Evolutionary conservation across 2,113 vertebrate species (phyloP), one percentile per base, ranked within the genome.

Genomic region (Psilopsiagon aymara): DNA sequence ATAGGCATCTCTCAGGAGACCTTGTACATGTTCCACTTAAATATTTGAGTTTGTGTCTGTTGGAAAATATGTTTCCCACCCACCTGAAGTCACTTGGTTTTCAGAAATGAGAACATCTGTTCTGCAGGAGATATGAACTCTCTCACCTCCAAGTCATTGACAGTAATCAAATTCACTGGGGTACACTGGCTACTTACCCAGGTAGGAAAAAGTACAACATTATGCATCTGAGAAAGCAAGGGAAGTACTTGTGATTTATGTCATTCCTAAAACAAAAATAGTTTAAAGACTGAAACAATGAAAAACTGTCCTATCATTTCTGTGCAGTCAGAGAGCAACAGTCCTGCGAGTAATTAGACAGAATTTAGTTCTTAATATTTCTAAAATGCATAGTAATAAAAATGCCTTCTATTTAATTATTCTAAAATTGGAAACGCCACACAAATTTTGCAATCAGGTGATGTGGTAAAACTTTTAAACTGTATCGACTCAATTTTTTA

Each of bases 1-100:
- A 90, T 27, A 88, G 97, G 79, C 13, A 57, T 66, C 39, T 94
- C 89, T 74, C 96, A 80, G 62, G 52, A 85, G 76, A 55, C 23
- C 10, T 1, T 77, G 33, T 63, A 53, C 37, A 76, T 68, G 43
- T 90, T 95, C 66, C 43, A 60, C 89, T 94, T 94, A 82, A 88
- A 88, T 76, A 93, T 79, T 53, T 75, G 43, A 13, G n/a, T 67
- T 77, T 39, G 15, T 82, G 62, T 84, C 47, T 14, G 9, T 63
- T 35, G n/a, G 31, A 77, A 94, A 93, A 82, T 52, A 43, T 13
- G 27, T 35, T 77, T 71, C 33, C 44, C 62, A 63, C 27, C 28
- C 75, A 55, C 52, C 68, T 59, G 25, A 76, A n/a, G 52, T 89
- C 43, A 66, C 59, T 81, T 68, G 59, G 8, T 47, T 55, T 92